Evolutionary conservation across 1,140 invertebrate genomes (phyloP).

Genomic region (Aphis craccivora): DNA sequence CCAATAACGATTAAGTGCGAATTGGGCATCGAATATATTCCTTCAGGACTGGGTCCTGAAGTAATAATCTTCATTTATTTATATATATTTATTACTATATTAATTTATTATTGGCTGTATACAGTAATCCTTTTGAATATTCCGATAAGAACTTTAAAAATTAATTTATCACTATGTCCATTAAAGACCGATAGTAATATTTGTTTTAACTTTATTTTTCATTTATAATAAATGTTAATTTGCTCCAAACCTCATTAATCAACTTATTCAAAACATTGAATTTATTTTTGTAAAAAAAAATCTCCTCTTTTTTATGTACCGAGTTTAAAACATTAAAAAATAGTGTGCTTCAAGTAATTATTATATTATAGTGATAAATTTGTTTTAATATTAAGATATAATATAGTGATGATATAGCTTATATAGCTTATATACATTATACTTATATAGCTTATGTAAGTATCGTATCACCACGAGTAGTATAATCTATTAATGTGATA

Average conservation of each 20-base stretch:
- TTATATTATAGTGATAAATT: conserved; percentile 23
- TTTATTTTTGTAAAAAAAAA: conserved; percentile 3
- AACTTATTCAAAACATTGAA: conserved; percentile 41
- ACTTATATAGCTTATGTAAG: neutral
- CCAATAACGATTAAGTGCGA: neutral
- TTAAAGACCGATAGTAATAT: conserved; percentile 23
- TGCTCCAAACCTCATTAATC: conserved; percentile 10
- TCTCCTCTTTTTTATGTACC: neutral
- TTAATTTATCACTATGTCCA: conserved; percentile 27
- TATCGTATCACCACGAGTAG: too few species aligned
- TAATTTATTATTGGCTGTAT: neutral
- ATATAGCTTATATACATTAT: too few species aligned
- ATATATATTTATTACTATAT: neutral
- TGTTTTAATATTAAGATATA: neutral
- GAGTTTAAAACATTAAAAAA: neutral
- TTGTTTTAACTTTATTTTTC: conserved; percentile 38
- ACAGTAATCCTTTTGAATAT: neutral
- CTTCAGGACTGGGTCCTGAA: neutral
- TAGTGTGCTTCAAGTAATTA: neutral
- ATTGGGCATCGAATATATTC: neutral
- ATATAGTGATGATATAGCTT: too few species aligned
- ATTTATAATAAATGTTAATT: conserved; percentile 41
- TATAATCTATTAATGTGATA: neutral
- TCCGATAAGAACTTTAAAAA: conserved; percentile 8
- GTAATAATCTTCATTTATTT: neutral